These are phyloP conservation scores for Ammospiza nelsoni DNA, from an alignment of 2,113 vertebrate species.

Conservation along the genomic window DNA sequence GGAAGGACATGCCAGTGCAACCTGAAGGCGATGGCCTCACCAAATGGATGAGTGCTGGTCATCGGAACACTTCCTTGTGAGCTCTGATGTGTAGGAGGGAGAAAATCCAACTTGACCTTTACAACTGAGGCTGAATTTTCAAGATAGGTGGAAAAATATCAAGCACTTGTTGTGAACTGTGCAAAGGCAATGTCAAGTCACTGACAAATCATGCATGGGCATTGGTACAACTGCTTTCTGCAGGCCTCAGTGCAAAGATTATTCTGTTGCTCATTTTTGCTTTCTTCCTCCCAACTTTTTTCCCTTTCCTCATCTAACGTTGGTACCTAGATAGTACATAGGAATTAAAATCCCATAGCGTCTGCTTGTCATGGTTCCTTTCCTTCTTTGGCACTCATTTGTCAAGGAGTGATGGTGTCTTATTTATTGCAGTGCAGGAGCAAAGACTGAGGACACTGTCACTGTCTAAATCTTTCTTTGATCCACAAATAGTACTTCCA, in stretches of 20 bases:
- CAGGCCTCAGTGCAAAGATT: background rate
- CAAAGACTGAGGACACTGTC: background rate
- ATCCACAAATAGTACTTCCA: background rate
- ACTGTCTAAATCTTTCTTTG: background rate
- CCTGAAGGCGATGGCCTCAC: background rate
- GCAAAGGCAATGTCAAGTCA: background rate
- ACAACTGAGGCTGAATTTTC: background rate
- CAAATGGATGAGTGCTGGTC: background rate
- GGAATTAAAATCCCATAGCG: background rate
- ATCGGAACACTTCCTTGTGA: background rate
- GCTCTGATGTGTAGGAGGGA: background rate
- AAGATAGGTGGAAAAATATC: background rate
- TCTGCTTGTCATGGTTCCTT: background rate
- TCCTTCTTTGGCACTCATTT: conserved; percentile 1
- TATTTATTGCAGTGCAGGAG: conserved; percentile 15
- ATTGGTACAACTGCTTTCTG: background rate
- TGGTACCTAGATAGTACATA: background rate
- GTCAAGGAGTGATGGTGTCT: conserved; percentile 4
- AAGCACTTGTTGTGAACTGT: background rate
- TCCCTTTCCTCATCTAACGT: background rate
- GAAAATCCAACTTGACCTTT: background rate
- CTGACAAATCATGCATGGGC: background rate
- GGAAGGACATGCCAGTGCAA: background rate
- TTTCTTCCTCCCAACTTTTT: background rate
- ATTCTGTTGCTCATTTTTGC: background rate